These are phyloP conservation scores for Amphiprion clarkii DNA, from an alignment of 2,797 vertebrate genomes.

Conservation along the genomic window DNA sequence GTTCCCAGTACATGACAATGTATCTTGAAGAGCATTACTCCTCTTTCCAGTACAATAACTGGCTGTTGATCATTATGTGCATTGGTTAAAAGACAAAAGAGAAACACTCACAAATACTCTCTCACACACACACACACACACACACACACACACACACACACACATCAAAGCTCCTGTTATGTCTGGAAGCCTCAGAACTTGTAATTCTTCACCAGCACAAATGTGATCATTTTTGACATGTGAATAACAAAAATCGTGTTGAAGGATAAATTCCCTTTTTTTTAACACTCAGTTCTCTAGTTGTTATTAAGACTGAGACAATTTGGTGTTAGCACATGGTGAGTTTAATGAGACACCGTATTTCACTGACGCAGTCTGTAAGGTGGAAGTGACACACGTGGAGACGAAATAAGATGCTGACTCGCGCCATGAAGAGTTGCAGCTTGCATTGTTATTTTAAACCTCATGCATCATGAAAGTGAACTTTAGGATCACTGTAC, in stretches of 20 bases:
- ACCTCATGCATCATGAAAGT: not conserved
- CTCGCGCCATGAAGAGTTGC: not conserved
- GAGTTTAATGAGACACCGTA: conserved; percentile 23
- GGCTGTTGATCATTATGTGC: not conserved
- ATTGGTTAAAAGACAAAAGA: not conserved
- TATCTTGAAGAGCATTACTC: not conserved
- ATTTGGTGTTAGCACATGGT: conserved; percentile 1
- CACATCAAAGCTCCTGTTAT: not conserved
- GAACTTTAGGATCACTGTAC: not conserved
- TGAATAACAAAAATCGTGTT: not conserved
- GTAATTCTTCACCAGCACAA: not conserved
- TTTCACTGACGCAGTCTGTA: not conserved
- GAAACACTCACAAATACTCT: too few relatives aligned
- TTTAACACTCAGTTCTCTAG: not conserved
- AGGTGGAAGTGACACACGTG: not conserved
- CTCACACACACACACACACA: too few relatives aligned
- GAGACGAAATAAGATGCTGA: not conserved
- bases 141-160: too few relatives aligned
- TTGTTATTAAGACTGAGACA: not conserved
- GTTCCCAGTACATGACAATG: too few relatives aligned
- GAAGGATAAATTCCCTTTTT: not conserved
- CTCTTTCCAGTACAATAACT: not conserved
- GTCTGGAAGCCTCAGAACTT: not conserved
- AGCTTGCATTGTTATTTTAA: not conserved
- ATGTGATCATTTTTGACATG: not conserved